Base-by-base conservation (phyloP, 2,113 vertebrate species). In the Cheilinus undulatus region DNA sequence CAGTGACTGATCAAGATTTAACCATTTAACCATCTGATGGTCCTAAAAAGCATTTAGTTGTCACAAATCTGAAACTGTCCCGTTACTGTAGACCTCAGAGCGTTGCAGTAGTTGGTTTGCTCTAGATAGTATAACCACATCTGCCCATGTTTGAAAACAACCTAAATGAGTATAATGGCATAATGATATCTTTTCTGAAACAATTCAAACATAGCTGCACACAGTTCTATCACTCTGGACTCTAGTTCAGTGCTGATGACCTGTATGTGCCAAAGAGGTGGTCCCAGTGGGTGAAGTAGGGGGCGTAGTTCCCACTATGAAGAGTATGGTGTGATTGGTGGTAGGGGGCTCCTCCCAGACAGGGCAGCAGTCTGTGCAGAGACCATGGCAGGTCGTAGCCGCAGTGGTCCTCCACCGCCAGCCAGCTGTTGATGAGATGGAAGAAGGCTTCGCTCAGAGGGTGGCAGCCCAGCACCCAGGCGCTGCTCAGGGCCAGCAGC, bases 211-310 rank as follows among this genome's bases (percentile, higher is more conserved):
- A 3, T 7, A 45, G 42, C 42, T 45, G 42, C 42, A 19, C 7
- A 43, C 17, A n/a, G 7, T 19, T 20, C 20, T n/a, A 4, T 20
- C 42, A n/a, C 17, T 45, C 40, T 19, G 14, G 42, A 45, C 19
- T 1, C 22, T 24, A 20, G 40, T 3, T 0, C 43, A 2, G 2
- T 38, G 1, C 48, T 20, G 32, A 14, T 22, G 20, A 8, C 3
- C 14, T 46, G 60, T 90, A 85, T 1, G 94, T 94, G 2, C 93
- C 92, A 53, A 87, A 93, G 3, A 95, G 73, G 7, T 50, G 82
- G 64, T 95, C 94, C 94, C 93, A 95, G 82, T 95, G 94, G 19
- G 79, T 92, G 75, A 95, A 95, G 64, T 94, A 94, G 9, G 94
- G 94, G 2, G 94, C 94, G 5, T 90, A 95, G 36, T 95, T 95